These are phyloP conservation scores for Brachyistius frenatus DNA, from an alignment of 2,113 vertebrate genomes.

Conservation along the genomic window DNA sequence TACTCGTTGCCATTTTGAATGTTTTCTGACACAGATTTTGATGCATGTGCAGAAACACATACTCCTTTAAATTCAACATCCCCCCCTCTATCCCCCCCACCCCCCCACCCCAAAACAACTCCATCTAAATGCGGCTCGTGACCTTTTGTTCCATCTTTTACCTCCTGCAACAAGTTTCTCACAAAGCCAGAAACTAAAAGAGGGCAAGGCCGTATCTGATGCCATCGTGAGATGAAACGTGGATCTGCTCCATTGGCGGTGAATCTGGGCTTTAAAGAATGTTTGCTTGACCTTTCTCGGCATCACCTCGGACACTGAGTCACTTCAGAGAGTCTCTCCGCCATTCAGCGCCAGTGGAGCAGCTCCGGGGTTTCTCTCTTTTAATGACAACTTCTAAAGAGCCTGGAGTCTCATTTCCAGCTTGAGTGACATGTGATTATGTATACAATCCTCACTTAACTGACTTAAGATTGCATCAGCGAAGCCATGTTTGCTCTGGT, in stretches of 20 bases:
- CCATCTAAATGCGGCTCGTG: conserved; percentile 25
- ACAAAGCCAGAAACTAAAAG: conserved; percentile 64
- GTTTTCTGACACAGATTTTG: neutral
- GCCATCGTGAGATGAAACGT: conserved; percentile 57
- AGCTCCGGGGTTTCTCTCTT: conserved; percentile 50
- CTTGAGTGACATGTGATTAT: conserved; percentile 48
- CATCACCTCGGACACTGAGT: conserved; percentile 54
- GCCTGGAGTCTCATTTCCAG: conserved; percentile 56
- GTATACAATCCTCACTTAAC: conserved; percentile 38
- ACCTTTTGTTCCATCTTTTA: conserved; percentile 15
- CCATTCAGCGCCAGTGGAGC: conserved; percentile 70
- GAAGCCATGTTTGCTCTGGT: conserved; percentile 35
- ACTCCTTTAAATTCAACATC: neutral
- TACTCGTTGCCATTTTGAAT: neutral
- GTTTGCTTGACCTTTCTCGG: conserved; percentile 69
- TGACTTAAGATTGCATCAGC: conserved; percentile 34
- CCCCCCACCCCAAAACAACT: neutral
- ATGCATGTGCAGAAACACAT: neutral
- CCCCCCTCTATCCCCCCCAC: too few relatives aligned
- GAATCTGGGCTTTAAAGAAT: conserved; percentile 70
- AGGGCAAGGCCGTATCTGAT: conserved; percentile 33
- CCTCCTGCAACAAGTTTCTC: conserved; percentile 13
- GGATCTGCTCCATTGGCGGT: conserved; percentile 63
- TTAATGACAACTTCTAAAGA: conserved; percentile 36
- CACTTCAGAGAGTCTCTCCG: conserved; percentile 25